Evolutionary conservation across 2,797 vertebrate species (phyloP), one percentile per base, ranked within the genome.

Genomic region (Balearica regulorum): DNA sequence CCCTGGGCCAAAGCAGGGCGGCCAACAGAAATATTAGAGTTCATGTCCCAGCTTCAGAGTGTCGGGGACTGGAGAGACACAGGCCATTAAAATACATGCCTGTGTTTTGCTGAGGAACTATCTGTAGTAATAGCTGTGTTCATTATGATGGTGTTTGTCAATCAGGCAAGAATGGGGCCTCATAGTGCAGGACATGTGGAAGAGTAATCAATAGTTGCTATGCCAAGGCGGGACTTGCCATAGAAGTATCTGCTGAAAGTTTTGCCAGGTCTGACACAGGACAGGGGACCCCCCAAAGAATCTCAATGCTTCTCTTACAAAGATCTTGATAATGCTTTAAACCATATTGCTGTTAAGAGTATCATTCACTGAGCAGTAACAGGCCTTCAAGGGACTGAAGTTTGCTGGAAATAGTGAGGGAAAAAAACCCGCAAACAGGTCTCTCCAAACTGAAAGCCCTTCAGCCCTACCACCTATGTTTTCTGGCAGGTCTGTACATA

Each of bases 171-270:
- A 82, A 53, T 2, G 22, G 3, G 22, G 14, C 25, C 35, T 60
- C 0, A 1, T 13, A 46, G 21, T 6, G 1, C 55, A 60, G 60
- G 62, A 58, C 19, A 25, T 0, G 3, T 35, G 41, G 51, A 58
- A 73, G 28, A 39, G 31, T 7, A 19, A 54, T 15, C 3, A 2
- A 17, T 48, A 64, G 44, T 22, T 72, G 44, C 54, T 75, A 7
- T 39, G 35, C 48, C 53, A 71, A 68, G 54, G 48, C 6, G 10
- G n/a, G 54, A 81, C 71, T 85, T 54, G 11, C 12, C 20, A 24
- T 3, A 41, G 33, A 49, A 80, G 13, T 3, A 78, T 44, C 19
- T 87, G 46, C 77, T 92, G 44, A 72, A 89, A 62, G 46, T 79
- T 92, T 68, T 92, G 39, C 44, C 33, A n/a, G 17, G 28, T 66